Base-by-base conservation (phyloP, 2,797 vertebrate species). In the Luscinia megarhynchos region DNA sequence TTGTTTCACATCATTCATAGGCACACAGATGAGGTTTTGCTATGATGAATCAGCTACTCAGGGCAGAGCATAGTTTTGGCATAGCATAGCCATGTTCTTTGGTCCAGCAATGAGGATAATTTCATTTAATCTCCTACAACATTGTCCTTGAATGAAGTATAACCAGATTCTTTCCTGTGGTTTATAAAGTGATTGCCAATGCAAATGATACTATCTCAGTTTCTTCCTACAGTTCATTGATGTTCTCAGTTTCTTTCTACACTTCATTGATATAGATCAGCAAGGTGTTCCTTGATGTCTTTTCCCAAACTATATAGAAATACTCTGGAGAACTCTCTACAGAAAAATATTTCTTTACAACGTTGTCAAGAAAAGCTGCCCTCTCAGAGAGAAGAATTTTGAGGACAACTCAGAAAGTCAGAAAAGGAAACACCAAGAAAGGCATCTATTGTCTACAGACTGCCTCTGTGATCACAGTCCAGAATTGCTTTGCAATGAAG, bases 111-210 rank as follows among this genome's bases (percentile, higher is more conserved):
- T 46, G 17, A 73, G 36, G 30, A 66, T 26, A 57, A 90, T 64
- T 88, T 89, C 11, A 75, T 81, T 87, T 84, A 21, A 61, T 45
- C 17, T 84, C 36, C 45, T 85, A 55, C 41, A 91, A 55, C n/a
- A 38, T 14, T 32, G 19, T 54, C 30, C 12, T 58, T 89, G 48
- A 69, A 90, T 58, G 43, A 90, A 82, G 45, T 63, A 57, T 57
- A 92, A 92, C 41, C 46, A 95, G 50, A 87, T 83, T 89, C 61
- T 57, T 93, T 61, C 45, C 78, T 61, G 64, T 63, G 55, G 23
- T 76, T 91, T 93, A 45, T 55, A 54, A 90, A 62, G 32, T 46
- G 36, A 74, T 67, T 74, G 57, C 46, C 76, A 64, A 72, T 77
- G 38, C 16, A 78, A 64, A 81, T 59, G 2, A 53, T 81, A 81